phyloP scores from a whole-genome alignment of 2,888 invertebrate genomes.

The Tenthredo notha region DNA sequence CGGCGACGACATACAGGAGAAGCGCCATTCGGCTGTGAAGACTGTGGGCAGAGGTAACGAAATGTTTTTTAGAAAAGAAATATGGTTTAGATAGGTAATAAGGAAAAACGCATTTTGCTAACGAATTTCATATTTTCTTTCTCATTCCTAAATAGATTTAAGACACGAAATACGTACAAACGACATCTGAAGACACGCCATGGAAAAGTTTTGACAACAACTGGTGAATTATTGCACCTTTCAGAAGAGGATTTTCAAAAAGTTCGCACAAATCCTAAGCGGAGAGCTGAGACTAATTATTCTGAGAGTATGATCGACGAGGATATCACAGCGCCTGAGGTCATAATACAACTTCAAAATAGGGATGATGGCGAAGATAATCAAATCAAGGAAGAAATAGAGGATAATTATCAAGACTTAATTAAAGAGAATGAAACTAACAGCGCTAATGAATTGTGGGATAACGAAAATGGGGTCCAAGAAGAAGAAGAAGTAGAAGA shows the following conservation, averaged over 20 bases:
- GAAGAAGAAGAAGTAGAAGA: constrained; percentile 34
- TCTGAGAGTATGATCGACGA: constrained; percentile 61
- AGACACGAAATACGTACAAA: constrained; percentile 83
- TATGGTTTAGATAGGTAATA: background rate
- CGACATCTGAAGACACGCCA: constrained; percentile 82
- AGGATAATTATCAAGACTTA: constrained; percentile 60
- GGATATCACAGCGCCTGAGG: constrained; percentile 61
- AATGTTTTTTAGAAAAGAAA: constrained; percentile 25
- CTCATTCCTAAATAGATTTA: constrained; percentile 76
- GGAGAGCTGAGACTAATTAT: constrained; percentile 65
- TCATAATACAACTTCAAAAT: constrained; percentile 63
- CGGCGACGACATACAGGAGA: constrained; percentile 81
- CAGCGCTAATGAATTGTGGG: constrained; percentile 59
- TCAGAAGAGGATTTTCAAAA: constrained; percentile 79
- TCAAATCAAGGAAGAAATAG: constrained; percentile 56
- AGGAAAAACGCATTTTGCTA: background rate
- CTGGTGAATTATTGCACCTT: constrained; percentile 78
- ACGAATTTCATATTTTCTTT: constrained; percentile 35
- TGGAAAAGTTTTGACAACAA: constrained; percentile 80
- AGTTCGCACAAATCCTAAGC: constrained; percentile 74
- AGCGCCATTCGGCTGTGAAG: constrained; percentile 79
- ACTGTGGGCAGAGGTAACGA: constrained; percentile 76
- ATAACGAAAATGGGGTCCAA: constrained; percentile 56
- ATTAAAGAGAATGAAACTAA: constrained; percentile 61
- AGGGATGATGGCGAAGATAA: constrained; percentile 54